Evolutionary conservation across 2,888 invertebrate species (phyloP), one percentile per base, ranked within the genome.

Genomic region (Allacma fusca): DNA sequence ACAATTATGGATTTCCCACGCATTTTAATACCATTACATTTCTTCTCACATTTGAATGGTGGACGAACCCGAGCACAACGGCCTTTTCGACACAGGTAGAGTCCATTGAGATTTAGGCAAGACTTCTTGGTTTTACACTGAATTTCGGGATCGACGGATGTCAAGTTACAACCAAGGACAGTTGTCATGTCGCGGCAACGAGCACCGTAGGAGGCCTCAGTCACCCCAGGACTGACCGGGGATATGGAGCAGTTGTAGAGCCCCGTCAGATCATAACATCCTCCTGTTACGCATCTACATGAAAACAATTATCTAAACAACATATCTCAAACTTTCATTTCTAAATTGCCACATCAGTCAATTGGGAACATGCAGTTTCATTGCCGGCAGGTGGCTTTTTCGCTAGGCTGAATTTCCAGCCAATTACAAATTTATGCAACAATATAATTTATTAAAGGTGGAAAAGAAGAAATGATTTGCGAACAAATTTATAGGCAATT

Each of bases 1-100:
- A 95, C 89, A 83, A 95, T 94, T 5, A 92, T 89, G 85, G 92
- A 92, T 87, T 95, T 95, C 86, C 94, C 94, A 64, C 94, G 89
- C 57, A 94, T 95, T 0, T 94, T 94, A 73, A 95, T 95, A 84
- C 95, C 95, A 79, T 94, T 93, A 87, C 95, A 95, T 69, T 94
- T 89, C 13, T 95, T 90, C 84, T 95, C 95, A 86, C 95, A 96
- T 85, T 95, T 95, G 85, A 95, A 95, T 0, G 95, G 95, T 0
- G 94, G 92, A 81, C 92, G 89, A 80, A 95, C 95, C 84, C 92
- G 91, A 84, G 93, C 91, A 87, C 95, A 95, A 24, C 24, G 29
- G 0, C 95, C 95, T 82, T 94, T 89, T 80, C 89, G 92, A 86
- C 96, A 96, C 73, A 91, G 92, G 85, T 92, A 95, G 79, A 95